These are phyloP conservation scores for Ceratitis capitata DNA, from an alignment of 1,140 invertebrate genomes.

Conservation along the genomic window DNA sequence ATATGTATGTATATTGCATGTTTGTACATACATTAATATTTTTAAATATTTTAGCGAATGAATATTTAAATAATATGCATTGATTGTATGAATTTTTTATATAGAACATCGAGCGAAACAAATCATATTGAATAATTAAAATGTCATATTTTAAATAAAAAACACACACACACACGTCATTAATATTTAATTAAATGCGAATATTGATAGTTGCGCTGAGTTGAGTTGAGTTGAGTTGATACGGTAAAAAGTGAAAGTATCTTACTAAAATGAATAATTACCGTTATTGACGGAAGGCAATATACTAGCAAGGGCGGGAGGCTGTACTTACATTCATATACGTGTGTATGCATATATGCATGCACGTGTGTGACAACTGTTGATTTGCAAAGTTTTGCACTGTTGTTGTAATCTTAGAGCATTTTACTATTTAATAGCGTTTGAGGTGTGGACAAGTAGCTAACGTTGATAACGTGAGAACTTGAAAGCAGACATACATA, in stretches of 20 bases:
- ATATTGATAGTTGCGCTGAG: background rate
- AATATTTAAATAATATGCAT: conserved; percentile 34
- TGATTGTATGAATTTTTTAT: conserved; percentile 29
- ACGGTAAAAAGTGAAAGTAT: background rate
- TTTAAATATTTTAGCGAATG: conserved; percentile 21
- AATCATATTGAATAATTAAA: conserved; percentile 29
- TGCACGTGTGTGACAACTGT: background rate
- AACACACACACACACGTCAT: too few relatives aligned
- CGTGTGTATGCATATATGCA: background rate
- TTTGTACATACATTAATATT: conserved; percentile 27
- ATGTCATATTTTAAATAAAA: conserved; percentile 32
- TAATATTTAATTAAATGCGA: background rate
- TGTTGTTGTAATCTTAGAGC: background rate
- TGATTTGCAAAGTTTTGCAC: background rate
- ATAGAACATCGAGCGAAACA: conserved; percentile 15
- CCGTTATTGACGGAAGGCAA: background rate
- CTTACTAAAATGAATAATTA: background rate
- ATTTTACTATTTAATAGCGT: background rate
- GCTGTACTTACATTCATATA: background rate
- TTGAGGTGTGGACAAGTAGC: background rate
- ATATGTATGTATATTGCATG: background rate
- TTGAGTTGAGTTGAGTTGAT: background rate
- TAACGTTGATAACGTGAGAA: background rate
- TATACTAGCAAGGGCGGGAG: background rate
- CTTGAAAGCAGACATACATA: background rate